Evolutionary conservation across 2,797 vertebrate genomes (phyloP).

Genomic region (Xenops minutus): DNA sequence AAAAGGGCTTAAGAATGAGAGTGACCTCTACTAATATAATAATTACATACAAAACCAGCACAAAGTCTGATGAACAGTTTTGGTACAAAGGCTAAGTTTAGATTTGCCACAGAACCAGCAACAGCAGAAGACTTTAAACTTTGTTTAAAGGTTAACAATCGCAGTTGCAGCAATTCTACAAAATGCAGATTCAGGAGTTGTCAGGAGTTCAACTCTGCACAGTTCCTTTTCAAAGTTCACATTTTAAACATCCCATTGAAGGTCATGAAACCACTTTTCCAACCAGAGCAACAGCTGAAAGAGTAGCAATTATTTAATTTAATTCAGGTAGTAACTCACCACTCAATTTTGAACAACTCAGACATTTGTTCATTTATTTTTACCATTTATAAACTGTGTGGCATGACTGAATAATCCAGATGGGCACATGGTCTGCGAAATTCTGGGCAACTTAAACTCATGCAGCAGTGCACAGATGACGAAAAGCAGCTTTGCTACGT

Average conservation of each 20-base stretch:
- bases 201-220: not conserved
- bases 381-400: not conserved
- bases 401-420: not conserved
- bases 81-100: constrained; percentile 8
- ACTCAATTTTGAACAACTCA: not conserved
- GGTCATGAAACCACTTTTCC: not conserved
- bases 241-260: not conserved
- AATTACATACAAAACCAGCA: not conserved
- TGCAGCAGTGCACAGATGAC: not conserved
- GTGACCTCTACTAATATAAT: not conserved
- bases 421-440: not conserved
- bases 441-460: not conserved
- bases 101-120: not conserved
- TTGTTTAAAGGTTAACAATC: constrained; percentile 53
- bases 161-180: not conserved
- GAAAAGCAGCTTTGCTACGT: not conserved
- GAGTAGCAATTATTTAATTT: not conserved
- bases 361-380: not conserved
- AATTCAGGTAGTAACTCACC: not conserved
- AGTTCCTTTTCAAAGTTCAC: not conserved
- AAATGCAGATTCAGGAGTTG: constrained; percentile 45
- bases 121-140: constrained; percentile 48
- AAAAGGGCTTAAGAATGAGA: not conserved
- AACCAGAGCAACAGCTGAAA: not conserved
- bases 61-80: not conserved